Evolutionary conservation across 2,888 invertebrate genomes (phyloP), one percentile per base, ranked within the genome.

Genomic region (Diadegma fenestrale): DNA sequence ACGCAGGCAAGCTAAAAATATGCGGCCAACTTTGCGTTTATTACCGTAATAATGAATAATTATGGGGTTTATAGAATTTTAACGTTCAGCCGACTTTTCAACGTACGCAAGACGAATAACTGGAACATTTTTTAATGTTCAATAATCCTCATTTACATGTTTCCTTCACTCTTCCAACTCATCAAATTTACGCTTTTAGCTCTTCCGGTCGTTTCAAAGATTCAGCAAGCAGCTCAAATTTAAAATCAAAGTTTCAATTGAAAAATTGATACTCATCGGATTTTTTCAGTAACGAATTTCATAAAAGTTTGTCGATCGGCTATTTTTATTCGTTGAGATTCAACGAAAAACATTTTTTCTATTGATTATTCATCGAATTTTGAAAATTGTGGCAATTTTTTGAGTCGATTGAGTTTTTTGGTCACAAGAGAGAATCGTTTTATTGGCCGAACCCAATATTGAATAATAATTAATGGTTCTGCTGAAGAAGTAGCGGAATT

Each of bases 41-140:
- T 84, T 75, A 54, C 37, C 33, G 12, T 51, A 66, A 41, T 43
- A 84, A 66, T 72, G 41, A 73, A 81, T 68, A 84, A 51, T 84
- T 33, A 84, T 51, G 68, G 19, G 33, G 19, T 14, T 41, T 61
- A 30, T 33, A 22, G 61, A 68, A 73, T 73, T 78, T 77, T 81
- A 80, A 68, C 58, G 69, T 43, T 71, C 58, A 12, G 22, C 37
- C 7, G 45, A 19, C 41, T 33, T 63, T 19, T 12, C 64, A 33
- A 43, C 45, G 17, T 61, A 61, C 37, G 8, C 22, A 64, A 30
- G 68, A 26, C 14, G 68, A 75, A 79, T n/a, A n/a, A 73, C 48
- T 73, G 41, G 19, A 68, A 51, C 30, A 73, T 66, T 73, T 73
- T 68, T 45, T 4, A 26, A 22, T 79, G 37, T 51, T 61, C 45